These are phyloP conservation scores for Xestia rhomboidea DNA, from an alignment of 2,888 invertebrate genomes.

Conservation along the genomic window DNA sequence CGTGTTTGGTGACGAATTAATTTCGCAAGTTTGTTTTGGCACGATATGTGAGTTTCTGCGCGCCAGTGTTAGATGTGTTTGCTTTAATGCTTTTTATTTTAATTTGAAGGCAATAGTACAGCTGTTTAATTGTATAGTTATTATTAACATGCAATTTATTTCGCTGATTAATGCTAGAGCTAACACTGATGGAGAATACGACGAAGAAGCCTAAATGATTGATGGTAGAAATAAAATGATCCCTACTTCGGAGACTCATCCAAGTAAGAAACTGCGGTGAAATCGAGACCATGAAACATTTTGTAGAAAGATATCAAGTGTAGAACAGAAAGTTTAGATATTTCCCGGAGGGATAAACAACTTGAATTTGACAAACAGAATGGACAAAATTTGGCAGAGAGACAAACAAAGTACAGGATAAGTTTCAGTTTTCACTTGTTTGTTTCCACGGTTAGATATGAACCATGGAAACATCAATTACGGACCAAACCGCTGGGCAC, in stretches of 20 bases:
- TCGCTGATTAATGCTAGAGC: constrained; percentile 59
- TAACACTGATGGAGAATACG: constrained; percentile 70
- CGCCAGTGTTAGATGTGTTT: constrained; percentile 64
- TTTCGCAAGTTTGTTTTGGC: constrained; percentile 69
- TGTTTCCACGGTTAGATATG: constrained; percentile 51
- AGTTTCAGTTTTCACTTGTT: constrained; percentile 47
- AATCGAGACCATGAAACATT: constrained; percentile 31
- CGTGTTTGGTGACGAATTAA: constrained; percentile 68
- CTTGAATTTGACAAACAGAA: constrained; percentile 36
- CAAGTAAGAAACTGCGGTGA: constrained; percentile 22
- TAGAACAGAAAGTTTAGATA: constrained; percentile 29
- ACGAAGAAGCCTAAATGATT: constrained; percentile 68
- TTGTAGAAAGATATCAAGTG: constrained; percentile 35
- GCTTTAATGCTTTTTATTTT: constrained; percentile 57
- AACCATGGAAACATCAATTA: too few relatives aligned
- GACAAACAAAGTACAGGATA: constrained; percentile 35
- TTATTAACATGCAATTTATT: constrained; percentile 65
- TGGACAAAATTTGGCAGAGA: constrained; percentile 30
- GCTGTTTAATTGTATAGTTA: constrained; percentile 60
- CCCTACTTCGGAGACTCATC: constrained; percentile 26
- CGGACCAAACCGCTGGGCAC: constrained; percentile 23
- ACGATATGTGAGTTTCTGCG: constrained; percentile 48
- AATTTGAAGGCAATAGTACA: constrained; percentile 57
- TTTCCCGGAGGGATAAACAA: constrained; percentile 45
- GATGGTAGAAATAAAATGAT: constrained; percentile 64